These are phyloP conservation scores for Hedya salicella DNA, from an alignment of 2,888 invertebrate genomes.

Conservation along the genomic window DNA sequence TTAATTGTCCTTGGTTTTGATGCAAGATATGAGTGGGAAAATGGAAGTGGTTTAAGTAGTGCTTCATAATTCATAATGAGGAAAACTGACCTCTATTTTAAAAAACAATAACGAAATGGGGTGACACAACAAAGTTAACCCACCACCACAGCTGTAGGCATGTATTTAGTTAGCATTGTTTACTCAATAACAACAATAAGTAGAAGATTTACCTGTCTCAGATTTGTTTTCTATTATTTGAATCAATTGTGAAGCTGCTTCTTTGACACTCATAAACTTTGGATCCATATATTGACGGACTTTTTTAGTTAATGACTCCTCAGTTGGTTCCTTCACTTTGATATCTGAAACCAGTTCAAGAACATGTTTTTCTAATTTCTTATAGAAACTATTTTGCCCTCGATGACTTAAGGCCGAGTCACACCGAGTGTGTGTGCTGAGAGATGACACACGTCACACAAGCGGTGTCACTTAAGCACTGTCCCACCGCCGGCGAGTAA, in stretches of 20 bases:
- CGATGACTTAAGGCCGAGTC: too few relatives aligned
- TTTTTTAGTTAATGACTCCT: constrained; percentile 96
- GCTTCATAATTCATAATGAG: constrained; percentile 7
- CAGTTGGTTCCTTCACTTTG: constrained; percentile 98
- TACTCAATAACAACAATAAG: constrained; percentile 2
- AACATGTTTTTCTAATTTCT: too few relatives aligned
- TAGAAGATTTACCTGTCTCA: constrained; percentile 58
- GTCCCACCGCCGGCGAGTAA: too few relatives aligned
- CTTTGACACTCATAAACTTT: constrained; percentile 95
- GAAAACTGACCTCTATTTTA: constrained; percentile 6
- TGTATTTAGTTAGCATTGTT: constrained; percentile 34
- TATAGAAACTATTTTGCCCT: too few relatives aligned
- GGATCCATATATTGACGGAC: constrained; percentile 96
- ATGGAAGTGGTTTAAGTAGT: neutral
- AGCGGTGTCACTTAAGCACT: too few relatives aligned
- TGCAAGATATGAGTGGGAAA: neutral
- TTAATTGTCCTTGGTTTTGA: too few relatives aligned
- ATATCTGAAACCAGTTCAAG: constrained; percentile 88
- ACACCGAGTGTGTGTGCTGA: too few relatives aligned
- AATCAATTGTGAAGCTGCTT: constrained; percentile 94
- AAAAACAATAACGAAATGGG: neutral
- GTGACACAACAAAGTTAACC: constrained; percentile 1
- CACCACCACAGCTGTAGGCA: neutral
- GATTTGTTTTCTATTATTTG: constrained; percentile 87
- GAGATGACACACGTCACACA: too few relatives aligned